Percentiles rank a stretch among this genome's conserved stretches.
phyloP scores from a whole-genome alignment of 2,113 vertebrate species.

The Carlito syrichta region DNA sequence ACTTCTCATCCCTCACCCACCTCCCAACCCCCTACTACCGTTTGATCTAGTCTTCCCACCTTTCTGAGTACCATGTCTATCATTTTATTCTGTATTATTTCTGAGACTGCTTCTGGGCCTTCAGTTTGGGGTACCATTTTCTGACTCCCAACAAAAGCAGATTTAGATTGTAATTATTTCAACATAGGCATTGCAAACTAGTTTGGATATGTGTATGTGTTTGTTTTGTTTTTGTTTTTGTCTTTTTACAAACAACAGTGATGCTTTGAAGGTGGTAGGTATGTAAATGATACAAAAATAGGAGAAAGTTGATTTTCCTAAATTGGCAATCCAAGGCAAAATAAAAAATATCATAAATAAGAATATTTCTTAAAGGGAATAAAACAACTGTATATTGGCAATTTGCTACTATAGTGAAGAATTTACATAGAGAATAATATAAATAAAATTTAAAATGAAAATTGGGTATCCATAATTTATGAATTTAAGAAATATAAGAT shows the following conservation, averaged over 20 bases:
- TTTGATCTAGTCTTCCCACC: no score
- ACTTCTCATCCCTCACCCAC: no score
- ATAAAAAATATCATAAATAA: neutral
- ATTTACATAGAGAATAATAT: neutral
- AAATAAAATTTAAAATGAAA: neutral
- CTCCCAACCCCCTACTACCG: no score
- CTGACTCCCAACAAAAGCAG: neutral
- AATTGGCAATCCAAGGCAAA: neutral
- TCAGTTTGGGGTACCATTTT: neutral
- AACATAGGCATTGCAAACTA: neutral
- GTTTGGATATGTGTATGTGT: no score
- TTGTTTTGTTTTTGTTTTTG: no score
- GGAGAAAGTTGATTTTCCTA: neutral
- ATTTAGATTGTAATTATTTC: neutral
- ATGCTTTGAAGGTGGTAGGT: neutral
- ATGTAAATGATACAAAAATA: neutral
- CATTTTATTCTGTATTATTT: no score
- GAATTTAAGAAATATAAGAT: neutral
- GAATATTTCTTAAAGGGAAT: neutral
- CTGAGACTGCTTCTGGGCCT: neutral
- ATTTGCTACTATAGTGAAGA: neutral
- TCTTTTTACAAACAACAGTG: neutral
- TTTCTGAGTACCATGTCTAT: no score
- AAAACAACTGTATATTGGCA: neutral
- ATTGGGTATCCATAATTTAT: neutral